phyloP scores from a whole-genome alignment of 2,113 vertebrate species.

The Tetrao urogallus region DNA sequence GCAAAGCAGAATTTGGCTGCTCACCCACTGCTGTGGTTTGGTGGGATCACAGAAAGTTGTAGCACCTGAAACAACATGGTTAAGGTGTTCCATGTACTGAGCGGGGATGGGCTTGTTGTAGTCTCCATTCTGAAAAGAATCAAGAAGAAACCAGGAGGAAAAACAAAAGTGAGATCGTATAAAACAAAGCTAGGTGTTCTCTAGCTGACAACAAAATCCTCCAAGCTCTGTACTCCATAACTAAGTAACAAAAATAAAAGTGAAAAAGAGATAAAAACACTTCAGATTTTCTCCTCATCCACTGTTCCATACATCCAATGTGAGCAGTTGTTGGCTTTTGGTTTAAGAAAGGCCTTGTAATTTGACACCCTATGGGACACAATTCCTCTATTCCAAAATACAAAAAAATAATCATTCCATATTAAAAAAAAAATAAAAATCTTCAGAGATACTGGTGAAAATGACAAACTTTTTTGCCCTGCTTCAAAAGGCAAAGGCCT shows the following conservation, averaged over 20 bases:
- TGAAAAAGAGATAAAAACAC: background rate
- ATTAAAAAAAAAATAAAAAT: background rate
- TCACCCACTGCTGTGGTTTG: slow-evolving; percentile 92
- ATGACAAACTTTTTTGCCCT: background rate
- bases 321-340: background rate
- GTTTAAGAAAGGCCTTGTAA: background rate
- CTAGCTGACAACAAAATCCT: background rate
- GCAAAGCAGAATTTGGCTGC: slow-evolving; percentile 93
- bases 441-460: background rate
- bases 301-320: background rate
- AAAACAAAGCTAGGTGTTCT: background rate
- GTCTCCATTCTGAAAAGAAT: slow-evolving; percentile 89
- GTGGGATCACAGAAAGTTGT: slow-evolving; percentile 67
- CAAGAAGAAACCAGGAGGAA: background rate
- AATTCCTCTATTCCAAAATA: background rate
- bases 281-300: background rate
- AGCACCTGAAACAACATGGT: slow-evolving; percentile 87
- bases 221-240: background rate
- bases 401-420: background rate
- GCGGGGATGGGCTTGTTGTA: slow-evolving; percentile 99
- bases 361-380: background rate
- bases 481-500: background rate
- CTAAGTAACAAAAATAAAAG: background rate
- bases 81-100: slow-evolving; percentile 94
- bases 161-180: background rate